Conservation (phyloP, 2,113 vertebrate genomes). For the Scolopax mira region DNA sequence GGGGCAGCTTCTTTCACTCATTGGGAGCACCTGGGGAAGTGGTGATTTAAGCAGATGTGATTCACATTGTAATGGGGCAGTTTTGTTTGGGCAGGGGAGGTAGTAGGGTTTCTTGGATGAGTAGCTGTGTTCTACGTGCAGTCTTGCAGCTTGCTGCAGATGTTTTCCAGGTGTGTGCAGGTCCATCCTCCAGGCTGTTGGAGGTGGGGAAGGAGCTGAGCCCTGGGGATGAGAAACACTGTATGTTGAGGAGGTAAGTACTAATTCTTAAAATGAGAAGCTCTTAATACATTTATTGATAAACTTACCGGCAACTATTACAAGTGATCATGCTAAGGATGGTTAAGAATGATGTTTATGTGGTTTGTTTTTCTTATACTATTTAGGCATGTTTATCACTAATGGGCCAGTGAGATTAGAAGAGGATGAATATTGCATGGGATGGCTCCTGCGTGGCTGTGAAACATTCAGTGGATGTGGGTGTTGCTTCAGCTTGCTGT, state of each 20-base stretch:
- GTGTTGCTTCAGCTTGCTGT: neutral
- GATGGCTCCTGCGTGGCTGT: neutral
- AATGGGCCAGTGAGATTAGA: neutral
- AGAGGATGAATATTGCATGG: neutral
- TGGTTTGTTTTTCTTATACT: neutral
- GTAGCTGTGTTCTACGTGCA: rapidly evolving
- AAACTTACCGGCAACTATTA: neutral
- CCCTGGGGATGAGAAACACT: neutral
- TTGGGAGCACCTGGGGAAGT: neutral
- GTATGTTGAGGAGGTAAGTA: neutral
- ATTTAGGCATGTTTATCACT: neutral
- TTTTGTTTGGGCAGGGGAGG: rapidly evolving
- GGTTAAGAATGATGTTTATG: neutral
- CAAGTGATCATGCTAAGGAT: neutral
- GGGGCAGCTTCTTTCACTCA: neutral
- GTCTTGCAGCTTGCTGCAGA: neutral
- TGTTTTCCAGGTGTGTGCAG: neutral
- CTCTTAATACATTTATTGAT: neutral
- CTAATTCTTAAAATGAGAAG: neutral
- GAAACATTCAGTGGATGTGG: neutral
- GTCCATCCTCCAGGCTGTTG: neutral
- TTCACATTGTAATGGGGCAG: no score
- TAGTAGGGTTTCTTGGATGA: neutral
- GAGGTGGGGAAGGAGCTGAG: neutral
- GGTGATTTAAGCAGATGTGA: neutral